These are phyloP conservation scores for Tridacna crocea DNA, from an alignment of 2,888 invertebrate genomes.

Conservation along the genomic window DNA sequence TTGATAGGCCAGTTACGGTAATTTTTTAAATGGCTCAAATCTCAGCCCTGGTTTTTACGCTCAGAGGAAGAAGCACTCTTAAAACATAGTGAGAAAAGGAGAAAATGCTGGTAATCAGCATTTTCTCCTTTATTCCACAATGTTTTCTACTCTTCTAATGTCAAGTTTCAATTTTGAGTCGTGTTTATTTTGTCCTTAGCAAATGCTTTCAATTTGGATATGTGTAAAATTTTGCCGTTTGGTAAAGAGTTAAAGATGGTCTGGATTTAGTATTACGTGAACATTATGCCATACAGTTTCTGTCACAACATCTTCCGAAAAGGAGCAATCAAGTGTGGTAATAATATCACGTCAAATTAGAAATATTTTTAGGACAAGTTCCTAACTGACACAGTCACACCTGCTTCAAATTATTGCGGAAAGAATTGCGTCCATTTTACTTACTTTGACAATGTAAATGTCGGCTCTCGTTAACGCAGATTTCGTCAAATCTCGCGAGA, in stretches of 20 bases:
- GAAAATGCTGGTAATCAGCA: background rate
- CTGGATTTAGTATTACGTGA: too few species aligned
- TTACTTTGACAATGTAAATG: conserved; percentile 56
- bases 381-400: conserved; percentile 52
- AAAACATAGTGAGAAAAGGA: background rate
- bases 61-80: too few species aligned
- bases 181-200: too few species aligned
- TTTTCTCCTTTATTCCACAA: background rate
- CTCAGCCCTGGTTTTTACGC: too few species aligned
- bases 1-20: too few species aligned
- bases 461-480: conserved; percentile 43
- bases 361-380: conserved; percentile 23
- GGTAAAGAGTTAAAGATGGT: too few species aligned
- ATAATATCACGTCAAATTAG: conserved; percentile 50
- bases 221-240: too few species aligned
- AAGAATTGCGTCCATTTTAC: conserved; percentile 28
- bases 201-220: too few species aligned
- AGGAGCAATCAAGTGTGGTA: conserved; percentile 22
- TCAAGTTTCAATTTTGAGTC: too few species aligned
- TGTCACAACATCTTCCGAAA: background rate
- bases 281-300: background rate
- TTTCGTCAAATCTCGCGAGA: conserved; percentile 50
- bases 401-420: conserved; percentile 59
- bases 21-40: too few species aligned
- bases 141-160: background rate